Evolutionary conservation across 2,113 vertebrate species (phyloP), one percentile per base, ranked within the genome.

Genomic region (Neolamprologus hecqui): DNA sequence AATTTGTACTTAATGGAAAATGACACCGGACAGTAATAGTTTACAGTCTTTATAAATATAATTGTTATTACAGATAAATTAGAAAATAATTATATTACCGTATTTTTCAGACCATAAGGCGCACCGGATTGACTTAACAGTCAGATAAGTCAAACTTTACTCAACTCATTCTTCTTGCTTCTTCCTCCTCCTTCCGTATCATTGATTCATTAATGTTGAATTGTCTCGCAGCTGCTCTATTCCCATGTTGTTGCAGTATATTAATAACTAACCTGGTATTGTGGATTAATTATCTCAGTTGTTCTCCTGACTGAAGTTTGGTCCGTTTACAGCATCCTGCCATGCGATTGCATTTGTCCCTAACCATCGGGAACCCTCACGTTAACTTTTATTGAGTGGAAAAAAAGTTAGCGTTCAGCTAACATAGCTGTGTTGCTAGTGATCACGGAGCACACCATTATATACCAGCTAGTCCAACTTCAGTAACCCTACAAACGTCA

Each of bases 181-280:
- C 21, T 5, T 55, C 21, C 54, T 55, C 0, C 53, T 13, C 54
- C 12, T 55, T 12, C 4, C 4, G 2, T 26, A 55, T 0, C 21
- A 55, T 55, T 23, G 21, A 55, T 23, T 55, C 6, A 1, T 55
- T 55, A 55, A 23, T 55, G 53, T 13, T 55, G 21, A 55, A 23
- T 55, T 55, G 2, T 55, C 53, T 23, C 6, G 0, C 21, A 55
- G 53, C 11, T 26, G 53, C 54, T 55, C 21, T 26, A 55, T 13
- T 55, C 2, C 54, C 54, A 55, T 55, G 11, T 55, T 55, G 21
- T 26, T 26, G 54, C 54, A 26, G 21, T 55, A 26, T 7, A 55
- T 55, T 55, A 55, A 55, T 55, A 0, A 55, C 11, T 55, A 26
- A 26, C 21, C 21, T 55, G 1, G 21, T 55, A 26, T 55, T 13